Conservation (phyloP, 1,140 invertebrate species). For the Myzus persicae region DNA sequence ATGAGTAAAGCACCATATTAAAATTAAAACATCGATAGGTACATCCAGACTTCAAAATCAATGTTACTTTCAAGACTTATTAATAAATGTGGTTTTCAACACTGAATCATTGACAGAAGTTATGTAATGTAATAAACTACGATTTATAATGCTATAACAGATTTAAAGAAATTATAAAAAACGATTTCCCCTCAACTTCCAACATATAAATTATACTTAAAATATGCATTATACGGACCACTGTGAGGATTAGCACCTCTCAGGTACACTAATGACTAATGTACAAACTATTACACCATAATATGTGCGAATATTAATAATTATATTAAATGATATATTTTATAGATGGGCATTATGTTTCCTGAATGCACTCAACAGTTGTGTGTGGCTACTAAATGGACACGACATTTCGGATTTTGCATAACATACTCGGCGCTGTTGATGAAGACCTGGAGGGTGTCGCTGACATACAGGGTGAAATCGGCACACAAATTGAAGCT, state of each 20-base stretch:
- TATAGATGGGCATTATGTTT: conserved; percentile 89
- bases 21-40: background rate
- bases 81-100: background rate
- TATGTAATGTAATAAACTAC: background rate
- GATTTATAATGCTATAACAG: background rate
- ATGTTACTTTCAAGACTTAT: background rate
- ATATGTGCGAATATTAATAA: background rate
- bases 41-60: background rate
- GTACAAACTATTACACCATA: background rate
- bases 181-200: background rate
- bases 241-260: background rate
- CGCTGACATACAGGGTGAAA: conserved; percentile 91
- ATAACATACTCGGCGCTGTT: conserved; percentile 89
- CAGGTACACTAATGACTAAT: background rate
- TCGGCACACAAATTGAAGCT: conserved; percentile 91
- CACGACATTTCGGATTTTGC: conserved; percentile 88
- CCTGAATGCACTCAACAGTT: conserved; percentile 80
- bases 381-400: conserved; percentile 91
- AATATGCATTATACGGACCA: too few relatives aligned
- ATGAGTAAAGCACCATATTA: background rate
- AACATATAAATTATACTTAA: background rate
- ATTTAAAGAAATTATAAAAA: background rate
- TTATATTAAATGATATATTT: background rate
- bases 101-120: background rate
- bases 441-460: conserved; percentile 94